These are phyloP conservation scores for Urocolius indicus DNA, from an alignment of 2,113 vertebrate genomes.

Conservation along the genomic window DNA sequence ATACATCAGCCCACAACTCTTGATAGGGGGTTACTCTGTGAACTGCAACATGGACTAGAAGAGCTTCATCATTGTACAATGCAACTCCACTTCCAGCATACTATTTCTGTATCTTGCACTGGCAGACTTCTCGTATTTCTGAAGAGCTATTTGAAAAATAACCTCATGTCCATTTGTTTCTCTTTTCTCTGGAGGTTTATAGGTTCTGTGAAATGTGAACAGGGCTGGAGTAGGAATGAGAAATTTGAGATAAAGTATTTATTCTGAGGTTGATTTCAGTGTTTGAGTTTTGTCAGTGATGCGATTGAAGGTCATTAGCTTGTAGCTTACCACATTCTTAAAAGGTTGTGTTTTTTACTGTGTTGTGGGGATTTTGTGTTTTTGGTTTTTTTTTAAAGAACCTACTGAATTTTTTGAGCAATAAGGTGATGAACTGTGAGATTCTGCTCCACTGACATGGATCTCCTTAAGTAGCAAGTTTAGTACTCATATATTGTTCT, in stretches of 20 bases:
- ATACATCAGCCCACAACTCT: accelerated
- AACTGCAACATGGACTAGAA: neutral
- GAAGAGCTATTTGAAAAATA: neutral
- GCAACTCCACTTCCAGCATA: neutral
- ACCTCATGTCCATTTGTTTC: neutral
- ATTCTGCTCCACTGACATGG: neutral
- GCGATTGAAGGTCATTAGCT: neutral
- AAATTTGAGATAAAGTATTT: neutral
- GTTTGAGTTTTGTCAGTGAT: neutral
- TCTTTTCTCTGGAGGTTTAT: neutral
- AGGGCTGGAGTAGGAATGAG: neutral
- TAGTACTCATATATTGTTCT: neutral
- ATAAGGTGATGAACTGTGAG: neutral
- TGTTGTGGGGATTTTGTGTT: neutral
- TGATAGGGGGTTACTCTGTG: neutral
- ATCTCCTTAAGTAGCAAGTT: neutral
- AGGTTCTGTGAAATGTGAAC: neutral
- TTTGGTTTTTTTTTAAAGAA: neutral
- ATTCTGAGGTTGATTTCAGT: neutral
- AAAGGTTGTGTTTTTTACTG: neutral
- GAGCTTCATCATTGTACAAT: neutral
- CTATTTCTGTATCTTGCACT: neutral
- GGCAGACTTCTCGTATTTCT: neutral
- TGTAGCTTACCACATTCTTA: neutral
- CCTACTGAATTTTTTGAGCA: neutral